Base-by-base conservation (phyloP, 2,888 invertebrate species). In the Aplocera efformata region DNA sequence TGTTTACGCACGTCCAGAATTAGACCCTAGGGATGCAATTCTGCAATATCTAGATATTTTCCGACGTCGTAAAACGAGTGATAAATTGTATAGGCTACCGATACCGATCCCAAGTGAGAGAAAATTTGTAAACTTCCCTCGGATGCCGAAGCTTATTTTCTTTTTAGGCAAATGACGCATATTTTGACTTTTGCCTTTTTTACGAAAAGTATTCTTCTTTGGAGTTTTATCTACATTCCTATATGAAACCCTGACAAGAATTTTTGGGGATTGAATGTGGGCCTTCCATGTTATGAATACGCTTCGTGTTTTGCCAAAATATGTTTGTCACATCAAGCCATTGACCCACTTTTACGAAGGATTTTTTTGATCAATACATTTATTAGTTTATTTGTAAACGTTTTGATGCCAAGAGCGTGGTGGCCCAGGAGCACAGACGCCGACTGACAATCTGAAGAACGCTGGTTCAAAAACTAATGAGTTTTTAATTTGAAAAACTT, bases 81-180 rank as follows among this genome's bases (percentile, higher is more conserved):
- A 53, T 50, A 55, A 53, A 54, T 17, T 57, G 49, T 47, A 37
- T 42, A 42, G 41, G 42, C 40, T 49, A 42, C 49, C 46, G 40
- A 48, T 46, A 40, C 46, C 31, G 44, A 44, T 50, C 52, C 52
- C 55, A 41, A 31, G 40, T 42, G 50, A 20, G 48, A 39, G 45
- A 45, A 41, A 48, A 54, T 54, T 51, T 54, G 51, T 46, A 49
- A 51, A 51, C 51, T 45, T 50, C 39, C 32, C 43, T 31, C 29
- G 42, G 22, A 10, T 11, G 34, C 39, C 35, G 32, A 21, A 28
- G 48, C 50, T 53, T 53, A 49, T 54, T 49, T 54, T 49, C 47
- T 49, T 49, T 54, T 54, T 51, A 45, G 48, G 51, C 42, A 49
- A 54, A 48, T 42, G 34, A 35, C 44, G 48, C 42, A 48, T 49